Conservation (phyloP, 1,140 invertebrate genomes). For the Euura saliciscinereae region DNA sequence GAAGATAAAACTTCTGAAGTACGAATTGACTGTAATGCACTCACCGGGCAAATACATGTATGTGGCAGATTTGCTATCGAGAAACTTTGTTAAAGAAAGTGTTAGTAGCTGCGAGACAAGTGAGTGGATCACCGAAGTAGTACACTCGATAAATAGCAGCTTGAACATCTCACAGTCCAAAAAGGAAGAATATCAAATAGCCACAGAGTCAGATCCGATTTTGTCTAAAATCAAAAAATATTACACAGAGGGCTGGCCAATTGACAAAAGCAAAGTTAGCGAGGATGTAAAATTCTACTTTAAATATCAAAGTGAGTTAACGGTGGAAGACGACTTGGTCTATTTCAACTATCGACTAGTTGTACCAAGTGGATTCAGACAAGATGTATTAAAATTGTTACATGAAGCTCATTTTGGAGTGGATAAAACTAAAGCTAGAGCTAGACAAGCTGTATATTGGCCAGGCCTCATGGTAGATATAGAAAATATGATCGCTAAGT, state of each 20-base stretch:
- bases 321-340: conserved; percentile 34
- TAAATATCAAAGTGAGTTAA: conserved; percentile 34
- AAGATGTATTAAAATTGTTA: conserved; percentile 34
- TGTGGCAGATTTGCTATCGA: conserved; percentile 40
- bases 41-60: conserved; percentile 36
- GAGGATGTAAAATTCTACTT: conserved; percentile 36
- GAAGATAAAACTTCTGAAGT: conserved; percentile 47
- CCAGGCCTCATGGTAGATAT: conserved; percentile 40
- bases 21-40: conserved; percentile 38
- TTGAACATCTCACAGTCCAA: conserved; percentile 25
- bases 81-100: conserved; percentile 25
- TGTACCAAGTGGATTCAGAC: conserved; percentile 32
- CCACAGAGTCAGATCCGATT: conserved; percentile 32
- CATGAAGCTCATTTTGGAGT: conserved; percentile 40
- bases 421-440: conserved; percentile 37
- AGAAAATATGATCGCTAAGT: conserved; percentile 32
- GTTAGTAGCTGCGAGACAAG: neutral
- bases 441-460: conserved; percentile 44
- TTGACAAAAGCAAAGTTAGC: conserved; percentile 33
- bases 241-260: conserved; percentile 47
- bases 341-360: conserved; percentile 39
- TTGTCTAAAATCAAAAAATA: conserved; percentile 33
- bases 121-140: conserved; percentile 18
- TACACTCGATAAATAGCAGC: conserved; percentile 24
- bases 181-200: conserved; percentile 32